A percentile compares a stretch with the other conserved stretches of the same genome.
These are phyloP conservation scores for Harpalus rufipes DNA, from an alignment of 2,888 invertebrate genomes.

Conservation along the genomic window DNA sequence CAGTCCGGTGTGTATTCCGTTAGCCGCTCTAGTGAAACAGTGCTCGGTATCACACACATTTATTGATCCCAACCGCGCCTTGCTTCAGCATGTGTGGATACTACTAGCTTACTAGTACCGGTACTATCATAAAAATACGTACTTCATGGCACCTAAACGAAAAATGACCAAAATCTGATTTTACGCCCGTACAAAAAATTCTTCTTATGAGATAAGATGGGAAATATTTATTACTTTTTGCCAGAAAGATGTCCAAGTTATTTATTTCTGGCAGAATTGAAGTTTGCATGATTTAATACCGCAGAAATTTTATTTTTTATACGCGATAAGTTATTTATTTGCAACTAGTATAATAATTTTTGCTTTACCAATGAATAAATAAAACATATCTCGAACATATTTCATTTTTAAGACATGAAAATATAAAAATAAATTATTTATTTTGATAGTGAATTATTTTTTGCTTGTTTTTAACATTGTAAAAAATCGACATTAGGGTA, in stretches of 20 bases:
- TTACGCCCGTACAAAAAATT: neutral
- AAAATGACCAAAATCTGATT: slow-evolving; percentile 8
- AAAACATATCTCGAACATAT: neutral
- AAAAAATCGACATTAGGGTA: no score
- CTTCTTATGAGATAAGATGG: neutral
- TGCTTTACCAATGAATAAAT: neutral
- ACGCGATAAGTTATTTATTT: neutral
- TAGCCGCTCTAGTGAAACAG: slow-evolving; percentile 43
- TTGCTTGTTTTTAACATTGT: no score
- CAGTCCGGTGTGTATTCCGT: neutral
- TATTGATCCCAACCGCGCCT: slow-evolving; percentile 64
- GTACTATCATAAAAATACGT: slow-evolving; percentile 60
- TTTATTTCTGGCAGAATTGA: neutral
- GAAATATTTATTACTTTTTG: slow-evolving; percentile 29
- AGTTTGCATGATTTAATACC: slow-evolving; percentile 1
- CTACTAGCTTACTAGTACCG: slow-evolving; percentile 55
- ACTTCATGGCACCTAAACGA: slow-evolving; percentile 25
- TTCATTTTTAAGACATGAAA: neutral
- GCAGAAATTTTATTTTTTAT: neutral
- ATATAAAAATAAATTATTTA: neutral
- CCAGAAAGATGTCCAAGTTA: neutral
- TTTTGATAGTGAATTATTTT: neutral
- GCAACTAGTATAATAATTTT: neutral
- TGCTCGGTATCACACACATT: slow-evolving; percentile 52
- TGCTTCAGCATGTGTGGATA: slow-evolving; percentile 56